Conservation (phyloP, 37 sponge, comb jelly and placozoan genomes). For the Chondrilla cf. caribensis region DNA sequence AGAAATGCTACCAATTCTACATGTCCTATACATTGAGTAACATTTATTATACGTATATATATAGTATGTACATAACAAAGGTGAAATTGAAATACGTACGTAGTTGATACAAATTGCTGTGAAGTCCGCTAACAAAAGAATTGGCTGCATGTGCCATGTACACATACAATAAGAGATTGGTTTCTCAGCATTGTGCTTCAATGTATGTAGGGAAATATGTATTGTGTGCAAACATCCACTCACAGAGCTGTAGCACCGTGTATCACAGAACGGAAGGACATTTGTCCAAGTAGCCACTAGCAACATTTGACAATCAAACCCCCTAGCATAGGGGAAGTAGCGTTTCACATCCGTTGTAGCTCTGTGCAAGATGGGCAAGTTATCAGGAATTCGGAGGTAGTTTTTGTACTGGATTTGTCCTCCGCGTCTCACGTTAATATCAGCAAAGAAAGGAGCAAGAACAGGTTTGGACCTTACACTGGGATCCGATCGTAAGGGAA, state of each 20-base stretch:
- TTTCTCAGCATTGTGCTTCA: neutral
- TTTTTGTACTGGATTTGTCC: neutral
- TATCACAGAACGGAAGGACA: neutral
- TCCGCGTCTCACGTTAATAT: neutral
- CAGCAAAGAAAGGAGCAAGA: slow-evolving; percentile 12
- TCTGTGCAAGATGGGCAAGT: neutral
- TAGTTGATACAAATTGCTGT: too few relatives aligned
- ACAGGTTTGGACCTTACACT: neutral
- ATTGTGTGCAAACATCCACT: too few relatives aligned
- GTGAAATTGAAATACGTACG: neutral
- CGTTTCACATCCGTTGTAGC: neutral
- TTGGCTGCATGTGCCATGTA: neutral
- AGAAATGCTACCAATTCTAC: too few relatives aligned
- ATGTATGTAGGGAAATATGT: too few relatives aligned
- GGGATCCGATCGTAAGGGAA: neutral
- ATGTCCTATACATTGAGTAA: neutral
- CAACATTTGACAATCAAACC: neutral
- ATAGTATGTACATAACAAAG: neutral
- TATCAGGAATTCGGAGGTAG: neutral
- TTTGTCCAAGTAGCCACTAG: neutral
- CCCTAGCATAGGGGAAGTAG: neutral
- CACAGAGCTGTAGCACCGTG: too few relatives aligned
- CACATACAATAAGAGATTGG: neutral
- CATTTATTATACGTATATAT: neutral
- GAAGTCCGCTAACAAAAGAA: neutral